These are phyloP conservation scores for Gallinago nigripennis DNA, from an alignment of 2,797 vertebrate genomes.

Conservation along the genomic window DNA sequence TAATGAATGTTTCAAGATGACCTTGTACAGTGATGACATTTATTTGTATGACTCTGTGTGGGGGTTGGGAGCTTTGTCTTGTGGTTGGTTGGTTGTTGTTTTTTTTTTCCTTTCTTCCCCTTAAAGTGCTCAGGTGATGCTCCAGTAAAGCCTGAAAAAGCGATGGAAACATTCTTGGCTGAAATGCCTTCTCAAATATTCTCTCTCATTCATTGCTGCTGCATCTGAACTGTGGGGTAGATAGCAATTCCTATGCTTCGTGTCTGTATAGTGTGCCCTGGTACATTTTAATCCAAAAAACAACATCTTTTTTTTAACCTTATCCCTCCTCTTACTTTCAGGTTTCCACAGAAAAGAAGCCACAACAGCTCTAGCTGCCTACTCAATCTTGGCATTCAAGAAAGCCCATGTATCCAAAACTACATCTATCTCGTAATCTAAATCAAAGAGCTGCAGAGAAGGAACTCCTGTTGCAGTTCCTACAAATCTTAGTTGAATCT, in stretches of 20 bases:
- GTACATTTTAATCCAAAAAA: neutral
- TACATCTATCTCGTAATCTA: neutral
- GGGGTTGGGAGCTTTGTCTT: neutral
- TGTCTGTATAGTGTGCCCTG: neutral
- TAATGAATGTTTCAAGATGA: neutral
- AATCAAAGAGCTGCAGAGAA: neutral
- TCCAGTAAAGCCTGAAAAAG: neutral
- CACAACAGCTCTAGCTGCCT: neutral
- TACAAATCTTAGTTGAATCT: neutral
- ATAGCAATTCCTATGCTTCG: neutral
- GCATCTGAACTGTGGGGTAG: neutral
- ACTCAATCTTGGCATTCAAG: neutral
- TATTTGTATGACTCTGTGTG: neutral
- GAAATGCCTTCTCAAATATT: neutral
- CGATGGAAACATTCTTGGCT: neutral
- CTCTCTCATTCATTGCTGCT: neutral
- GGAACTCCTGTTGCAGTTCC: neutral
- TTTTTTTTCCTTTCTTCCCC: too few species aligned
- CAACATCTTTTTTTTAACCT: neutral
- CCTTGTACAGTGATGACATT: neutral
- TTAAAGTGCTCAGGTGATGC: neutral
- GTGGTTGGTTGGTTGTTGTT: neutral
- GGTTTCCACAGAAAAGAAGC: neutral
- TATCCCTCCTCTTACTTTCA: neutral
- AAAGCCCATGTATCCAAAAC: neutral